Evolutionary conservation across 2,797 vertebrate genomes (phyloP).

Genomic region (Sebastes nivosus): DNA sequence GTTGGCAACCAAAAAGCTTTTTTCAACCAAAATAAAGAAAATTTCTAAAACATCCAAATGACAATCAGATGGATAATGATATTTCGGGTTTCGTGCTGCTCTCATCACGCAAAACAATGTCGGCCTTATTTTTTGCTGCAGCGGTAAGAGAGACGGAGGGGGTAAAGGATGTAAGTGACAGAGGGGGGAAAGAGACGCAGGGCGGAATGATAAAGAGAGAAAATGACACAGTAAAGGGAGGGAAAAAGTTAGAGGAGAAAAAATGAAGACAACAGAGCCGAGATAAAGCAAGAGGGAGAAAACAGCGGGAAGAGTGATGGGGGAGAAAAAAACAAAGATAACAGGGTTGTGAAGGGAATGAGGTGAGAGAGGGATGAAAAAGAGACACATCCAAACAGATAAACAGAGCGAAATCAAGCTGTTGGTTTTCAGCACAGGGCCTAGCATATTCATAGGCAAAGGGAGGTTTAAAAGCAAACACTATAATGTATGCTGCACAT

Average conservation of each 20-base stretch:
- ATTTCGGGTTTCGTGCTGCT: constrained; percentile 59
- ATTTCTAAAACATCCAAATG: constrained; percentile 62
- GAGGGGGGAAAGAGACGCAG: constrained; percentile 19
- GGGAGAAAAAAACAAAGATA: constrained; percentile 42
- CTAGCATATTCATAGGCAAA: constrained; percentile 21
- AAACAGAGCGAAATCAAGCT: constrained; percentile 57
- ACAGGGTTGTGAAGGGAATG: constrained; percentile 50
- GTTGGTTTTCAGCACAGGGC: constrained; percentile 38
- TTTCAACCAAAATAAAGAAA: constrained; percentile 20
- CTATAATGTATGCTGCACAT: constrained; percentile 9
- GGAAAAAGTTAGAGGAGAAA: constrained; percentile 24
- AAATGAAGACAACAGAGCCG: constrained; percentile 35
- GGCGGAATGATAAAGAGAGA: constrained; percentile 48
- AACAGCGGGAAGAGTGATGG: constrained; percentile 55
- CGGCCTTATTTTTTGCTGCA: constrained; percentile 57
- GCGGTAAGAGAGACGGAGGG: constrained; percentile 20
- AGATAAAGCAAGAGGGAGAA: constrained; percentile 52
- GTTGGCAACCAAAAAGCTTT: constrained; percentile 41
- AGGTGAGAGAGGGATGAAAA: constrained; percentile 53
- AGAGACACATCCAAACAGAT: constrained; percentile 59
- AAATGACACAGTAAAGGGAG: constrained; percentile 49
- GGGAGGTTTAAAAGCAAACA: constrained; percentile 8
- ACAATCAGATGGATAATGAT: constrained; percentile 65
- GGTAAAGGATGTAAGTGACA: constrained; percentile 54
- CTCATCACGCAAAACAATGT: constrained; percentile 62